These are phyloP conservation scores for Clistopyga incitator DNA, from an alignment of 2,888 invertebrate genomes.

Conservation along the genomic window DNA sequence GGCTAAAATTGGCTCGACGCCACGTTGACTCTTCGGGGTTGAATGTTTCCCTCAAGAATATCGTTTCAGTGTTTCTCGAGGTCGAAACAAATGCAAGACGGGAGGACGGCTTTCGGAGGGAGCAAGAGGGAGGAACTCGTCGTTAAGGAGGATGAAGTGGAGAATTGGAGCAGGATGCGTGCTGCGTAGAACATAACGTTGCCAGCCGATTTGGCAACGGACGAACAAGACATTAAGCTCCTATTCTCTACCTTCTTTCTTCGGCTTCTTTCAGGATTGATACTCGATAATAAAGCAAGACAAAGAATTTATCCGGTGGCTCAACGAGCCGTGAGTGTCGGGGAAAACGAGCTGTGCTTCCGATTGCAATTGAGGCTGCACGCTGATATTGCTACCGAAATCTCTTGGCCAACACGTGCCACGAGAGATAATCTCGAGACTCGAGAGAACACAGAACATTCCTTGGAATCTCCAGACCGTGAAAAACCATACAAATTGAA, in stretches of 20 bases:
- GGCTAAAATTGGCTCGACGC: slow-evolving; percentile 60
- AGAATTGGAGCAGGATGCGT: slow-evolving; percentile 23
- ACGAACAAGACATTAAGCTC: slow-evolving; percentile 64
- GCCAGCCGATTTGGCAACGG: slow-evolving; percentile 69
- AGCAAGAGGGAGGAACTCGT: slow-evolving; percentile 37
- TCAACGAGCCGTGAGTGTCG: slow-evolving; percentile 65
- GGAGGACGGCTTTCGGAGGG: slow-evolving; percentile 1
- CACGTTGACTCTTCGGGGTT: slow-evolving; percentile 33
- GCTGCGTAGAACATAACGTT: slow-evolving; percentile 51
- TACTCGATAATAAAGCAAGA: slow-evolving; percentile 67
- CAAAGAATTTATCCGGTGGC: slow-evolving; percentile 51
- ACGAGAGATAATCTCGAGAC: slow-evolving; percentile 46
- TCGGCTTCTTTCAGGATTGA: slow-evolving; percentile 52
- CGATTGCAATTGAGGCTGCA: slow-evolving; percentile 65
- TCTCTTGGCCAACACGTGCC: slow-evolving; percentile 29
- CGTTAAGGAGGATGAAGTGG: slow-evolving; percentile 47
- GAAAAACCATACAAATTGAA: slow-evolving; percentile 35
- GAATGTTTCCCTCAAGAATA: slow-evolving; percentile 37
- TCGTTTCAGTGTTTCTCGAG: slow-evolving; percentile 25
- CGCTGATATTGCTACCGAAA: slow-evolving; percentile 60
- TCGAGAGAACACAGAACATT: slow-evolving; percentile 32
- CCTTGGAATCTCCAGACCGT: background rate
- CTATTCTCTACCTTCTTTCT: slow-evolving; percentile 39
- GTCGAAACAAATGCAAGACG: slow-evolving; percentile 43
- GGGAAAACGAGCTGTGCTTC: slow-evolving; percentile 62